Evolutionary conservation across 2,888 invertebrate genomes (phyloP).

Genomic region (Andrena chrysosceles): DNA sequence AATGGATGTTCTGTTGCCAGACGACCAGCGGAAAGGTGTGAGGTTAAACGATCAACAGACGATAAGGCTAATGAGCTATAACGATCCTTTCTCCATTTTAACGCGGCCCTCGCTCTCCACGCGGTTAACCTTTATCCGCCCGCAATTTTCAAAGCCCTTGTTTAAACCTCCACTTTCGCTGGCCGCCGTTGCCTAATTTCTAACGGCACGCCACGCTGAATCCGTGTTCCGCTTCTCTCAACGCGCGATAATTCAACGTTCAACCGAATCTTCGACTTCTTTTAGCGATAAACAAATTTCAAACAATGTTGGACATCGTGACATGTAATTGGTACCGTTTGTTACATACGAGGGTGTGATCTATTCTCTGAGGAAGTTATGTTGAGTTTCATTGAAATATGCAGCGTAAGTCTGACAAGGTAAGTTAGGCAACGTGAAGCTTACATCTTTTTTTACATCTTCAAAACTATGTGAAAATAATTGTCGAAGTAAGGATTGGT

Average conservation of each 20-base stretch:
- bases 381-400: no score
- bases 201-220: conserved; percentile 15
- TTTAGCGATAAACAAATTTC: background rate
- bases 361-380: no score
- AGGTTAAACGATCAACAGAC: conserved; percentile 72
- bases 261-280: background rate
- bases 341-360: no score
- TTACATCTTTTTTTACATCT: no score
- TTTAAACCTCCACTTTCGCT: conserved; percentile 64
- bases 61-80: conserved; percentile 75
- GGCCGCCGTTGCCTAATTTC: conserved; percentile 56
- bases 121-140: conserved; percentile 70
- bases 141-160: conserved; percentile 69
- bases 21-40: conserved; percentile 61
- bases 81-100: conserved; percentile 74
- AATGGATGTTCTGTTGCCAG: conserved; percentile 45
- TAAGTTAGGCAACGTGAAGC: no score
- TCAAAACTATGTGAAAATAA: no score
- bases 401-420: no score
- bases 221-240: conserved; percentile 13
- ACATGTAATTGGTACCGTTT: no score
- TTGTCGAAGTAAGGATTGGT: no score
- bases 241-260: background rate
- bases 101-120: conserved; percentile 38
- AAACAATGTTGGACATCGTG: background rate